These are phyloP conservation scores for Eupithecia dodoneata DNA, from an alignment of 2,888 invertebrate genomes.

Conservation along the genomic window DNA sequence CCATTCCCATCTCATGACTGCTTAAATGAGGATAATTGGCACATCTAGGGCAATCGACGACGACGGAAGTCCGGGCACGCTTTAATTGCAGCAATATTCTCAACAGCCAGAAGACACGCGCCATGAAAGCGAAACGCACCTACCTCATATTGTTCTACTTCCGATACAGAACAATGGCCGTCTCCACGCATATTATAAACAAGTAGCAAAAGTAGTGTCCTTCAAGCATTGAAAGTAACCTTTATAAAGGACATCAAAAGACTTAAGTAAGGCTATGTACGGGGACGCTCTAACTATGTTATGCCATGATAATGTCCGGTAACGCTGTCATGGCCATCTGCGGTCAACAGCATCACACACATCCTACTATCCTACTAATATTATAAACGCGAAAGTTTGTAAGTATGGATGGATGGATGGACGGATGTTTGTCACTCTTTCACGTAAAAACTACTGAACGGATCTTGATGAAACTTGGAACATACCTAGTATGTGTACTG, in stretches of 20 bases:
- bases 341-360: too few species aligned
- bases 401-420: too few species aligned
- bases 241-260: not conserved
- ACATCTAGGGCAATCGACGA: not conserved
- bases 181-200: not conserved
- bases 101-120: conserved; percentile 3
- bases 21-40: not conserved
- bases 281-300: too few species aligned
- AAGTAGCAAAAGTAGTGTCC: not conserved
- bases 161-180: conserved; percentile 11
- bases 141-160: conserved; percentile 2
- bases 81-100: conserved; percentile 18
- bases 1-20: too few species aligned
- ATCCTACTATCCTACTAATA: too few species aligned
- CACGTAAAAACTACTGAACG: too few species aligned
- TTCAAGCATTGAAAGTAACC: not conserved
- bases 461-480: too few species aligned
- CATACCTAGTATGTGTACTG: too few species aligned
- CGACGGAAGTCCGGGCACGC: conserved; percentile 5
- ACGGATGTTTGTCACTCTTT: too few species aligned
- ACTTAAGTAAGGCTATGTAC: not conserved
- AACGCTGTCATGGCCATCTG: too few species aligned
- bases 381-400: too few species aligned
- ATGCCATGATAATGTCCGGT: too few species aligned
- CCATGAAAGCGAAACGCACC: conserved; percentile 16